Base-by-base conservation (phyloP, 1,140 invertebrate genomes). In the Berghia stephanieae region DNA sequence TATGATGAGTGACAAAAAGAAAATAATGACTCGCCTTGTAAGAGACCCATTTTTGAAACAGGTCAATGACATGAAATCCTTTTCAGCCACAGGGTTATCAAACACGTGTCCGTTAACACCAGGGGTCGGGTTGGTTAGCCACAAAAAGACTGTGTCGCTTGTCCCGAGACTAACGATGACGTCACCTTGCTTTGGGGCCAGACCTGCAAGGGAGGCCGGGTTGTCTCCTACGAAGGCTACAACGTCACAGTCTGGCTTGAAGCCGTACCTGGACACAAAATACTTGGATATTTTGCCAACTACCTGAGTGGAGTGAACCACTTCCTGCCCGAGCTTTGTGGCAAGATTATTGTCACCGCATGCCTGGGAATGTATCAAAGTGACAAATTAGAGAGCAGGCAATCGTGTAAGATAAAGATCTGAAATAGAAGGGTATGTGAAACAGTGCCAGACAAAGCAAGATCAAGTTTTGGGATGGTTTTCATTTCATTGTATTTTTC, bases 11-110 rank as follows among this genome's bases (percentile, higher is more conserved):
- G n/a, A n/a, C n/a, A n/a, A n/a, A n/a, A n/a, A n/a, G n/a, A n/a
- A n/a, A n/a, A n/a, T n/a, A n/a, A n/a, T n/a, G n/a, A n/a, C n/a
- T n/a, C n/a, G n/a, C n/a, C n/a, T 91, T 0, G 95, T 96, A 21
- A 97, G 85, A 0, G 96, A 98, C 0, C 96, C 97, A 91, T 98
- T 98, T 87, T 96, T 96, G 85, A 97, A 98, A 90, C 96, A 96
- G n/a, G 98, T 89, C 16, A 99, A 89, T 0, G 93, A 95, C 95
- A 98, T 97, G 86, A 94, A 98, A 24, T 92, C 91, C 5, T 93
- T 84, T 6, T 90, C 87, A 72, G 94, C 91, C 0, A 97, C 90
- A 1, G 97, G 96, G 88, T 96, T 97, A 79, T 94, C 93, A 3
- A 98, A 91, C 42, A 98, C 91, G 86, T 98, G 95, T 0, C 96